These are phyloP conservation scores for Verasper variegatus DNA, from an alignment of 2,113 vertebrate species.

Conservation along the genomic window DNA sequence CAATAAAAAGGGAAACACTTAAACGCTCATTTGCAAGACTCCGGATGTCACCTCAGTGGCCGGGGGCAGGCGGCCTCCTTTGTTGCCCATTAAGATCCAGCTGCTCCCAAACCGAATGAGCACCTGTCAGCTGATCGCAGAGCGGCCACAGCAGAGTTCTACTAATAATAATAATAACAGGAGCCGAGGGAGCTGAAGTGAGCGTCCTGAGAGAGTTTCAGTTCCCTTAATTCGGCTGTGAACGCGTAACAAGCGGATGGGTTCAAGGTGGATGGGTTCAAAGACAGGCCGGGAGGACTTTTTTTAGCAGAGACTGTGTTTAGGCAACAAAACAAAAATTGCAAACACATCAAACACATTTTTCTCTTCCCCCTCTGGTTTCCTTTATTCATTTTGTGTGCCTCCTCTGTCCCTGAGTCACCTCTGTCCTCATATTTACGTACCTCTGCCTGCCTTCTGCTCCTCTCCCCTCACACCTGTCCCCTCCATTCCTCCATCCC, in stretches of 20 bases:
- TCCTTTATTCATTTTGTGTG: background rate
- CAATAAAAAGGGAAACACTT: constrained; percentile 33
- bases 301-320: constrained; percentile 1
- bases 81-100: constrained; percentile 66
- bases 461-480: constrained; percentile 31
- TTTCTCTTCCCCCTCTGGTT: background rate
- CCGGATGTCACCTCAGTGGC: constrained; percentile 64
- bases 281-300: constrained; percentile 14
- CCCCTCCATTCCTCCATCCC: constrained; percentile 27
- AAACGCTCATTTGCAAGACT: constrained; percentile 66
- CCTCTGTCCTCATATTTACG: no score
- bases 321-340: background rate
- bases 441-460: no score
- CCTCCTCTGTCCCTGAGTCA: background rate
- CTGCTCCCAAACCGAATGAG: constrained; percentile 58
- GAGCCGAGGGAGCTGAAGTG: constrained; percentile 10
- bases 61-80: constrained; percentile 21
- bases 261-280: constrained; percentile 56
- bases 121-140: constrained; percentile 62
- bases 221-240: constrained; percentile 7
- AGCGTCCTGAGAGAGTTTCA: constrained; percentile 3
- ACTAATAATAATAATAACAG: constrained; percentile 45
- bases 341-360: background rate
- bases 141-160: constrained; percentile 24
- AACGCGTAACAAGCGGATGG: constrained; percentile 31